Percentiles rank a stretch among this genome's conserved stretches.
Evolutionary conservation across 2,888 invertebrate genomes (phyloP).

Genomic region (Heliconius charithonia): DNA sequence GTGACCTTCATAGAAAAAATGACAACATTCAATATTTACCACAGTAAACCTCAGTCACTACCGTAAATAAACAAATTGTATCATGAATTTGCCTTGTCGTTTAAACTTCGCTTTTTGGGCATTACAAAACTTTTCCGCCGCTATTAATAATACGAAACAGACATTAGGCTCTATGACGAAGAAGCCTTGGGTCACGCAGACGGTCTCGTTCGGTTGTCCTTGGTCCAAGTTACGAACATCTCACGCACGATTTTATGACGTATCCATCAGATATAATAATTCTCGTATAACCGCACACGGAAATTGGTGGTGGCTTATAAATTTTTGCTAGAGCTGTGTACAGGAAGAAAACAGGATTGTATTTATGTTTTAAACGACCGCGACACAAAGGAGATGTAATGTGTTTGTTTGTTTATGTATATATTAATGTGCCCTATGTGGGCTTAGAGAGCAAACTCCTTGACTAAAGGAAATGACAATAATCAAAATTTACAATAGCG

Average conservation of each 20-base stretch:
- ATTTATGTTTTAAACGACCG: not conserved
- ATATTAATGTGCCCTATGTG: no score
- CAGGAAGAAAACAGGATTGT: not conserved
- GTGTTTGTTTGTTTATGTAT: no score
- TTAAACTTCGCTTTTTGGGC: conserved; percentile 25
- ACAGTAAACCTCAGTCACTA: not conserved
- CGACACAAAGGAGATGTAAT: no score
- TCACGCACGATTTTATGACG: conserved; percentile 29
- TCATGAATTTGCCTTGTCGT: conserved; percentile 2
- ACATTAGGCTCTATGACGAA: conserved; percentile 43
- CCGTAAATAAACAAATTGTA: conserved; percentile 5
- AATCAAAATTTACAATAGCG: not conserved
- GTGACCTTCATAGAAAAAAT: not conserved
- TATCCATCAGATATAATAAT: conserved; percentile 12
- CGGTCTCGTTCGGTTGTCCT: conserved; percentile 39
- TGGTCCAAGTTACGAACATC: conserved; percentile 31
- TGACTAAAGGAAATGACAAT: no score
- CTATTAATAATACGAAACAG: conserved; percentile 47
- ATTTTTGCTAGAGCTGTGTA: not conserved
- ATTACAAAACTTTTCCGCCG: conserved; percentile 27
- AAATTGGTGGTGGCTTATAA: not conserved
- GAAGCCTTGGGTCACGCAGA: conserved; percentile 44
- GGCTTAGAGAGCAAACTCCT: no score
- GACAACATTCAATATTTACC: conserved; percentile 9
- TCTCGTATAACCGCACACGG: not conserved